Conservation (phyloP, 1,140 invertebrate species). For the Bombus pyrosoma region DNA sequence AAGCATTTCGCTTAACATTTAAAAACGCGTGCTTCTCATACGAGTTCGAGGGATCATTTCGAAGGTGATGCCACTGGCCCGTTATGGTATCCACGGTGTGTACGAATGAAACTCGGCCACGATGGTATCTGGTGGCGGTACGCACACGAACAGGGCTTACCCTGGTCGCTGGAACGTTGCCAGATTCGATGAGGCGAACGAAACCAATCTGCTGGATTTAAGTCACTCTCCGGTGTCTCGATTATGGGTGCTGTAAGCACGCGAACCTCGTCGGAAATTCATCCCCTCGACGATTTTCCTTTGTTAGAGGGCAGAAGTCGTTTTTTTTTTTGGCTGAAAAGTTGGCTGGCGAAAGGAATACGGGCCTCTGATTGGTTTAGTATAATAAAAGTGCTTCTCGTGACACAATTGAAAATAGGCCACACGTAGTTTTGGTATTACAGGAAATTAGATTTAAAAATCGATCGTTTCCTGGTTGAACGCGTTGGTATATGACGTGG, state of each 20-base stretch:
- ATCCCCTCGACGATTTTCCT: conserved; percentile 12
- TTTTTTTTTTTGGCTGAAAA: neutral
- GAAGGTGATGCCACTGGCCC: conserved; percentile 9
- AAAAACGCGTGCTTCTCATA: neutral
- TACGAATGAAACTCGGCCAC: conserved; percentile 39
- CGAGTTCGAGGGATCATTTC: neutral
- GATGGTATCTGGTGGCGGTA: conserved; percentile 30
- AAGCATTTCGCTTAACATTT: neutral
- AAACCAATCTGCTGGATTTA: conserved; percentile 65
- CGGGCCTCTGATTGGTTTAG: too few relatives aligned
- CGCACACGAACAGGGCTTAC: conserved; percentile 17
- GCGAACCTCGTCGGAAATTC: conserved; percentile 44
- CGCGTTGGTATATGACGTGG: too few relatives aligned
- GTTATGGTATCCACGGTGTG: conserved; percentile 13
- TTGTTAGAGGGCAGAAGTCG: neutral
- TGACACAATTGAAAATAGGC: too few relatives aligned
- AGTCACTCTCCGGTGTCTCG: conserved; percentile 47
- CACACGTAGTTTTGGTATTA: too few relatives aligned
- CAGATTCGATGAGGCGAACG: conserved; percentile 47
- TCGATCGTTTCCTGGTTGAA: too few relatives aligned
- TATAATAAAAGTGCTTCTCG: too few relatives aligned
- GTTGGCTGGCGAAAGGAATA: neutral
- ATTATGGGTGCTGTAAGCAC: conserved; percentile 22
- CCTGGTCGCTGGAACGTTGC: conserved; percentile 50
- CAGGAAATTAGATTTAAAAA: too few relatives aligned